Evolutionary conservation across 1,140 invertebrate species (phyloP).

Genomic region (Nautilus pompilius): DNA sequence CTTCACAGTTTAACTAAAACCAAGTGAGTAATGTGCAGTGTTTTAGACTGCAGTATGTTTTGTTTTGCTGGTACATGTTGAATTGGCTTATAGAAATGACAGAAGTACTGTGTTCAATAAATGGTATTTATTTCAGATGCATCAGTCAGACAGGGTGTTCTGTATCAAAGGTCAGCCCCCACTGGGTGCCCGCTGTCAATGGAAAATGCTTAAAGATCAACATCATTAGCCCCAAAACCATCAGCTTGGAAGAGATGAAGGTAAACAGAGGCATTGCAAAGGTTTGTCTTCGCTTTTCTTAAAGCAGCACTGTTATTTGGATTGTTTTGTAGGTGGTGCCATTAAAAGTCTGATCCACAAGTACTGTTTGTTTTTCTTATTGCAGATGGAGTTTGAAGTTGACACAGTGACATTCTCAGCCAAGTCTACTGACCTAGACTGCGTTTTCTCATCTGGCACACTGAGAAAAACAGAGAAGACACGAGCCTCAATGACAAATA

Average conservation of each 20-base stretch:
- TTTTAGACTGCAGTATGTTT: no score
- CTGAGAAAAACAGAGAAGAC: slow-evolving; percentile 24
- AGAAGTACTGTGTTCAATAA: no score
- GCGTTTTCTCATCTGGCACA: slow-evolving; percentile 32
- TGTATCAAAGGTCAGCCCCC: slow-evolving; percentile 22
- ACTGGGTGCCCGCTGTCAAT: slow-evolving; percentile 27
- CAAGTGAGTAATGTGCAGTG: no score
- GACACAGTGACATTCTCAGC: slow-evolving; percentile 24
- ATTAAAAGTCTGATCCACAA: no score
- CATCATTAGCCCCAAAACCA: slow-evolving; percentile 20
- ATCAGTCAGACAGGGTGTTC: slow-evolving; percentile 19
- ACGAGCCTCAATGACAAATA: slow-evolving; percentile 24
- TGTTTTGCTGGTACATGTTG: no score
- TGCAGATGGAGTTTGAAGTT: slow-evolving; percentile 34
- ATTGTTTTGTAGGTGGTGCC: no score
- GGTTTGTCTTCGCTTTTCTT: not conserved
- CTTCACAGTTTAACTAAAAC: no score
- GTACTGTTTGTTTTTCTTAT: slow-evolving; percentile 2
- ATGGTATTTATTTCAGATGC: slow-evolving; percentile 35
- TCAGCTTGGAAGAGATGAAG: slow-evolving; percentile 24
- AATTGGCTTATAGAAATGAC: no score
- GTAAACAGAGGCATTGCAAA: not conserved
- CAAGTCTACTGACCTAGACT: slow-evolving; percentile 11
- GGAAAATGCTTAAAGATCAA: slow-evolving; percentile 28
- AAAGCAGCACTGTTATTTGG: no score